Evolutionary conservation across 2,797 vertebrate genomes (phyloP).

Genomic region (Hirundo rustica): DNA sequence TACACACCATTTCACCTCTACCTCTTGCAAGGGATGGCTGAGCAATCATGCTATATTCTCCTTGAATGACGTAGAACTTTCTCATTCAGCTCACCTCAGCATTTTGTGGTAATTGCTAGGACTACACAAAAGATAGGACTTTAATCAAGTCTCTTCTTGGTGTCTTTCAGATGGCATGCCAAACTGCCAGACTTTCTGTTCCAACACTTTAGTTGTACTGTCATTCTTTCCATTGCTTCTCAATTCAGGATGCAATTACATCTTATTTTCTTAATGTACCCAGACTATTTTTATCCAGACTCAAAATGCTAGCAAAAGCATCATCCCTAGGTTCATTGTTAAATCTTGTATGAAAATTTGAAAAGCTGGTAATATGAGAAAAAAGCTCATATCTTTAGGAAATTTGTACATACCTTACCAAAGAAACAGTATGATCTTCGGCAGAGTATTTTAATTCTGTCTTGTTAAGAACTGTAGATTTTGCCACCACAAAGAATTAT

Average conservation of each 20-base stretch:
- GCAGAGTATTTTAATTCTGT: neutral
- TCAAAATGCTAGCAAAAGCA: neutral
- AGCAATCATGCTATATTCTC: slow-evolving; percentile 76
- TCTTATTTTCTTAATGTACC: neutral
- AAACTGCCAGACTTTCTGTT: neutral
- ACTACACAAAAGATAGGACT: neutral
- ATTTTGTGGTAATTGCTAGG: neutral
- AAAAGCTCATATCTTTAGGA: neutral
- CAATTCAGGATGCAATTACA: neutral
- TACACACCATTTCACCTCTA: slow-evolving; percentile 86
- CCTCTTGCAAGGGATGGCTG: slow-evolving; percentile 82
- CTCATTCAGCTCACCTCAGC: slow-evolving; percentile 54
- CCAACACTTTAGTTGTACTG: neutral
- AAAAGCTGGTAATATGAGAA: neutral
- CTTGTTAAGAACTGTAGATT: neutral
- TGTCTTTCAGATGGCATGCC: slow-evolving; percentile 6
- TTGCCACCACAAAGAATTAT: neutral
- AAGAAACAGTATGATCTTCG: neutral
- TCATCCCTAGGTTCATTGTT: neutral
- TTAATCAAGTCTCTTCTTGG: neutral
- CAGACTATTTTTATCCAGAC: neutral
- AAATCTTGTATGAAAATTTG: neutral
- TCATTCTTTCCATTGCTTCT: neutral
- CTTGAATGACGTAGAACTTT: slow-evolving; percentile 68
- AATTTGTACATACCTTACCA: neutral